These are phyloP conservation scores for Acridotheres tristis DNA, from an alignment of 2,797 vertebrate species.

Conservation along the genomic window DNA sequence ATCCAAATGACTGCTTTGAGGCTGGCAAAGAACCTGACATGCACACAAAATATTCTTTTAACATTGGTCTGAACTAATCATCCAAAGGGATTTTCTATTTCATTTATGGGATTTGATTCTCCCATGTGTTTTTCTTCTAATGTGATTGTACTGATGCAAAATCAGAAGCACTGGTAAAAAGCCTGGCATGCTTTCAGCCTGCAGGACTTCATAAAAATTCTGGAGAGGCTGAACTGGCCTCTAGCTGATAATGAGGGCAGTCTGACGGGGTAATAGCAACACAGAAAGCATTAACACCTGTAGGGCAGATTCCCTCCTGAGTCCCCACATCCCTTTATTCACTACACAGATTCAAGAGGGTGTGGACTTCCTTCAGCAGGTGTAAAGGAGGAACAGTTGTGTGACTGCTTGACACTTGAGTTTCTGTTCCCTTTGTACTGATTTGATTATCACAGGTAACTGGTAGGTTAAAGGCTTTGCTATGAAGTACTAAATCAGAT, in stretches of 20 bases:
- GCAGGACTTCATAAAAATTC: neutral
- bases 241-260: neutral
- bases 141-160: conserved; percentile 27
- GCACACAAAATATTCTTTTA: conserved; percentile 72
- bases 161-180: conserved; percentile 24
- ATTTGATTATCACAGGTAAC: neutral
- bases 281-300: neutral
- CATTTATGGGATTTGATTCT: conserved; percentile 41
- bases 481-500: neutral
- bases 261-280: neutral
- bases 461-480: neutral
- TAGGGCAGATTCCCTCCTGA: neutral
- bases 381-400: neutral
- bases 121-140: conserved; percentile 46
- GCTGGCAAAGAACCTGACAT: conserved; percentile 63
- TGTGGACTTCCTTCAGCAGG: neutral
- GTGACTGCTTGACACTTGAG: neutral
- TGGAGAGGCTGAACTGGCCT: neutral
- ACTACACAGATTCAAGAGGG: neutral
- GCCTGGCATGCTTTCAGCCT: neutral
- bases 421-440: neutral
- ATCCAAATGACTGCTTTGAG: conserved; percentile 72
- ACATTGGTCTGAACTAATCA: conserved; percentile 59
- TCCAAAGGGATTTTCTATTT: conserved; percentile 57
- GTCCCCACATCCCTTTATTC: neutral